Conservation (phyloP, 1,140 invertebrate species). For the Trichonephila clavata region DNA sequence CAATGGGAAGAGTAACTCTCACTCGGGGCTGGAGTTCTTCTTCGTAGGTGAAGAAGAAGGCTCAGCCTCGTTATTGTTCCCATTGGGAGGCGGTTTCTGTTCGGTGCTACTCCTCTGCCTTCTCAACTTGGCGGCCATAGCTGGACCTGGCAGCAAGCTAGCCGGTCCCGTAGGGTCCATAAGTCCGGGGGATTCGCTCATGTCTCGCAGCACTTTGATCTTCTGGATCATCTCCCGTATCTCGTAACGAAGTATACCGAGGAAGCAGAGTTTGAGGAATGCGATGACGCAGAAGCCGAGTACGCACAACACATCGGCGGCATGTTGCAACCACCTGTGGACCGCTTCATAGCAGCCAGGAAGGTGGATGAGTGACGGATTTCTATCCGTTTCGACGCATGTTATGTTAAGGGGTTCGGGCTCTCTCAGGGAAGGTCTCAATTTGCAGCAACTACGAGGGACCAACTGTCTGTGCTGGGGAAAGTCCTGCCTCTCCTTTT, state of each 20-base stretch:
- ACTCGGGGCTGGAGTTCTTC: conserved; percentile 71
- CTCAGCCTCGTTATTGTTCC: conserved; percentile 72
- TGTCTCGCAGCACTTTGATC: conserved; percentile 85
- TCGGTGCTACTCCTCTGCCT: conserved; percentile 45
- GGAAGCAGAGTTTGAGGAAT: conserved; percentile 93
- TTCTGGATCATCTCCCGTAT: conserved; percentile 95
- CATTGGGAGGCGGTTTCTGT: conserved; percentile 57
- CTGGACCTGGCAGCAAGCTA: conserved; percentile 47
- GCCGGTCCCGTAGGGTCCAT: conserved; percentile 66
- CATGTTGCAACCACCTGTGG: conserved; percentile 87
- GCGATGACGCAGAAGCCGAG: conserved; percentile 94
- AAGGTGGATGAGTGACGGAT: conserved; percentile 57
- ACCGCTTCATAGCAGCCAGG: conserved; percentile 87
- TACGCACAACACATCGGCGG: conserved; percentile 90
- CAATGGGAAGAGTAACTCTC: conserved; percentile 50
- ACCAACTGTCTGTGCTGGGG: conserved; percentile 70
- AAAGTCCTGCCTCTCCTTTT: conserved; percentile 13
- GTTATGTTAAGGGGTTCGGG: conserved; percentile 36
- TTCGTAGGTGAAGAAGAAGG: conserved; percentile 47
- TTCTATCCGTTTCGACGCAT: conserved; percentile 65
- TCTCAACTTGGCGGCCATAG: conserved; percentile 60
- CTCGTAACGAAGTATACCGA: conserved; percentile 91
- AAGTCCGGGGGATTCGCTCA: conserved; percentile 79
- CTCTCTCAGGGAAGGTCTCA: conserved; percentile 38
- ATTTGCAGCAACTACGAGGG: conserved; percentile 77